Evolutionary conservation across 2,888 invertebrate genomes (phyloP), one percentile per base, ranked within the genome.

Genomic region (Dorcus parallelipipedus): DNA sequence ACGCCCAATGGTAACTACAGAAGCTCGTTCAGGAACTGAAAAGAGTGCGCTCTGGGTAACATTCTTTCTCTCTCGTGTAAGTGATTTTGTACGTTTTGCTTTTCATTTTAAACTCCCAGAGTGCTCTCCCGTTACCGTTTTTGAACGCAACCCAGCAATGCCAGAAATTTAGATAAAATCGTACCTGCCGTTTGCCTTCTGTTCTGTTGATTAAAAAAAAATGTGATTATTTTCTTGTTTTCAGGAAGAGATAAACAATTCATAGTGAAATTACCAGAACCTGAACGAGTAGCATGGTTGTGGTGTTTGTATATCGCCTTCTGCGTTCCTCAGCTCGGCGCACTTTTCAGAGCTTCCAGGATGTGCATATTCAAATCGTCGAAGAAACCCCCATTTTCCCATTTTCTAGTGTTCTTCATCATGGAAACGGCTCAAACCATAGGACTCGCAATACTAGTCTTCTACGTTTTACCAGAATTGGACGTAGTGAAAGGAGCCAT

Each of bases 401-500:
- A 86, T 68, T 86, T 88, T 69, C 78, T 90, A 73, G 77, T 86
- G 49, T 86, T 95, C 53, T 86, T 92, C 66, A 71, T 93, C 49
- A 89, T 94, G 75, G 97, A 98, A 80, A 90, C 93, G 3, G 82
- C 93, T 51, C 95, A 96, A 74, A 90, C 93, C 0, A 81, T 93
- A 58, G 98, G 98, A 38, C 79, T 95, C 65, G 93, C 90, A 0
- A 76, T 97, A 42, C 82, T 98, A 65, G 89, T 95, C 71, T 94
- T 95, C 76, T 86, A 89, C 62, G 87, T 97, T 49, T 82, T 98
- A 51, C 97, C 98, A 0, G 90, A 94, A 73, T 78, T 97, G 67
- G 96, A 98, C 78, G 93, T 95, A 4, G 90, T 97, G 55, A 93
- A 95, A 77, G 97, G 95, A 43, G 93, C 95, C 40, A 96, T 97